phyloP scores from a whole-genome alignment of 2,797 vertebrate genomes.

The Anisognathus igniventris region DNA sequence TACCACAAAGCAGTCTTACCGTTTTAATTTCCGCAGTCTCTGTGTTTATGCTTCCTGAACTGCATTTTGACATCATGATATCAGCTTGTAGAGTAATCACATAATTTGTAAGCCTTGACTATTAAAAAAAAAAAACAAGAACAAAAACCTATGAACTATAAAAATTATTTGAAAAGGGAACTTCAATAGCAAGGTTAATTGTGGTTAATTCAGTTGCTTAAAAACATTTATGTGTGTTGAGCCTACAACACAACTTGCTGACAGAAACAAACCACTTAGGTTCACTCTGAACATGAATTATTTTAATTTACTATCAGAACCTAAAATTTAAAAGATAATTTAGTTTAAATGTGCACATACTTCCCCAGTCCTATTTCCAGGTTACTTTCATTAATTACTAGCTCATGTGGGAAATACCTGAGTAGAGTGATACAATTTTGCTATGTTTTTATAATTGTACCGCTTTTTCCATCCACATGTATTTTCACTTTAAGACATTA shows the following conservation, averaged over 20 bases:
- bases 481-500: not conserved
- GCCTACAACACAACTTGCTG: not conserved
- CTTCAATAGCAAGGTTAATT: not conserved
- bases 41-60: conserved; percentile 67
- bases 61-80: conserved; percentile 87
- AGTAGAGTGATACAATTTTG: not conserved
- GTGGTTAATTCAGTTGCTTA: not conserved
- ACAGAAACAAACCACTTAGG: not conserved
- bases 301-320: not conserved
- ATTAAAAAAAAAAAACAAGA: conserved; percentile 52
- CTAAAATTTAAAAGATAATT: not conserved
- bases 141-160: not conserved
- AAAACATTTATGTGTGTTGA: not conserved
- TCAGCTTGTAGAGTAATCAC: conserved; percentile 73
- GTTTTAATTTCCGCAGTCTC: conserved; percentile 75
- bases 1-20: conserved; percentile 74
- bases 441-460: not conserved
- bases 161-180: not conserved
- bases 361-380: not conserved
- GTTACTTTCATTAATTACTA: not conserved
- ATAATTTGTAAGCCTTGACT: conserved; percentile 69
- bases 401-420: not conserved
- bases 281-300: not conserved
- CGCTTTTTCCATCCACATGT: not conserved
- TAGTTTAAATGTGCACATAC: not conserved